Evolutionary conservation across 1,140 invertebrate genomes (phyloP).

Genomic region (Chlorops oryzae): DNA sequence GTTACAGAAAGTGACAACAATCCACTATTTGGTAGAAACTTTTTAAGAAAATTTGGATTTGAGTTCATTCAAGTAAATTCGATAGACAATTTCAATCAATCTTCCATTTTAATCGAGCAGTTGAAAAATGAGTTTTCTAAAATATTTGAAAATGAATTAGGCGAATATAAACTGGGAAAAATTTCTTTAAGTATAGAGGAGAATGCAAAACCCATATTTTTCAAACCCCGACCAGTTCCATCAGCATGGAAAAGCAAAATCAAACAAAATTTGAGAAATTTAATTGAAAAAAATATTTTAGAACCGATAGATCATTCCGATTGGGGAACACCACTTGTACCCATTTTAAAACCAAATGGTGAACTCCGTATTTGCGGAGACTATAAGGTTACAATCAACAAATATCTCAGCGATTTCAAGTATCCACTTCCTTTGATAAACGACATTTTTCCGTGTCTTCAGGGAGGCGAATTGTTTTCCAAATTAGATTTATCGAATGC

Average conservation of each 20-base stretch:
- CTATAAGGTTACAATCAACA: constrained; percentile 47
- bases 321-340: constrained; percentile 45
- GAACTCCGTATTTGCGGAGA: constrained; percentile 49
- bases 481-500: constrained; percentile 45
- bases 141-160: neutral
- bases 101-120: neutral
- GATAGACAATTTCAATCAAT: neutral
- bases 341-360: constrained; percentile 42
- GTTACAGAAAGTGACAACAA: neutral
- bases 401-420: constrained; percentile 32
- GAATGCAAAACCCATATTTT: constrained; percentile 12
- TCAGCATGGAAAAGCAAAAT: constrained; percentile 14
- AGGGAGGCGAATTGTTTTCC: constrained; percentile 29
- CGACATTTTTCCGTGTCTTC: too few relatives aligned
- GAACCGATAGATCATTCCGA: constrained; percentile 27
- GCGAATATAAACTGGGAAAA: neutral
- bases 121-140: neutral
- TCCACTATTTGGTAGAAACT: constrained; percentile 2
- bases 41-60: neutral
- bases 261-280: constrained; percentile 24
- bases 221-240: constrained; percentile 11
- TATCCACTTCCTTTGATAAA: constrained; percentile 40
- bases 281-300: constrained; percentile 37
- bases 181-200: constrained; percentile 1
- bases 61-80: neutral